Conservation (phyloP, 2,888 invertebrate species). For the Icerya purchasi region DNA sequence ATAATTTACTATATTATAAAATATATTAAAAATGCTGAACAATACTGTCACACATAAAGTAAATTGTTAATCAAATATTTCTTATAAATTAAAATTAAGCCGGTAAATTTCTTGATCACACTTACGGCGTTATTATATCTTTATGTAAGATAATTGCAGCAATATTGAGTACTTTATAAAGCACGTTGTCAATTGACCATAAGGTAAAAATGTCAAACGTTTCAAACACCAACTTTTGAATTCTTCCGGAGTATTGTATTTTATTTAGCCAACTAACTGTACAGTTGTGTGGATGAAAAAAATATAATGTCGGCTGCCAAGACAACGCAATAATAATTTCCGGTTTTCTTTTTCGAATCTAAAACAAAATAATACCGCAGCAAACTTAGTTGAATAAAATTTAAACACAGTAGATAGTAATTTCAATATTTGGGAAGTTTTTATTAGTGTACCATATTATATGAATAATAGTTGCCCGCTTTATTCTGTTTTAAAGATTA, state of each 20-base stretch:
- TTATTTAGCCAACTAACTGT: slow-evolving; percentile 10
- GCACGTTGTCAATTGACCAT: slow-evolving; percentile 35
- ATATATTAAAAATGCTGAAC: too few species aligned
- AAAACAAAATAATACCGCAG: slow-evolving; percentile 19
- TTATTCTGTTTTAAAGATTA: too few species aligned
- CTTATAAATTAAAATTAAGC: too few species aligned
- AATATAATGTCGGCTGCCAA: slow-evolving; percentile 35
- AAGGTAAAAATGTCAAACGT: background rate
- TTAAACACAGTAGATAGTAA: too few species aligned
- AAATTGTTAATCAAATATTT: too few species aligned
- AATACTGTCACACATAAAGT: too few species aligned
- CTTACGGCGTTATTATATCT: slow-evolving; percentile 44
- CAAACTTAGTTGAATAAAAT: background rate
- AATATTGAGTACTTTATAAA: slow-evolving; percentile 35
- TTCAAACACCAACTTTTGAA: slow-evolving; percentile 1
- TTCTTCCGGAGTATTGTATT: background rate
- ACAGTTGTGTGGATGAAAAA: slow-evolving; percentile 36
- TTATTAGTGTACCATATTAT: too few species aligned
- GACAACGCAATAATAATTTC: slow-evolving; percentile 51
- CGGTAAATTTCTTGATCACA: too few species aligned
- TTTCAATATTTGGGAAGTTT: too few species aligned
- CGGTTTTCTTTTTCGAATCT: slow-evolving; percentile 44
- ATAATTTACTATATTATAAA: too few species aligned
- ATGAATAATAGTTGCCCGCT: too few species aligned
- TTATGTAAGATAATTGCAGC: slow-evolving; percentile 50